phyloP scores from a whole-genome alignment of 1,140 invertebrate genomes.

The Brevipalpus yothersi region DNA sequence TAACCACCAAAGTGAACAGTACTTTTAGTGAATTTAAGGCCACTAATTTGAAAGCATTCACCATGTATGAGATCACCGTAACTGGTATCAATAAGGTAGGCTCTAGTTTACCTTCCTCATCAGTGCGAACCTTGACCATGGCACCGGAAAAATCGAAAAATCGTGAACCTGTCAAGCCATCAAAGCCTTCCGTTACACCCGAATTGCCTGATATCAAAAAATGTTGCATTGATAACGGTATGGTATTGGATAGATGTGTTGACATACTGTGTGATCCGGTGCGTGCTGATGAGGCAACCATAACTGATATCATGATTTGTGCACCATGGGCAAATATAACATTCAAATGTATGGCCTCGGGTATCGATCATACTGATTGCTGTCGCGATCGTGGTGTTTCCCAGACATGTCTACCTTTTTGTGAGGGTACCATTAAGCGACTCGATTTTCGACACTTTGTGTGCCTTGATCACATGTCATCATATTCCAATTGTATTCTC shows the following conservation, averaged over 20 bases:
- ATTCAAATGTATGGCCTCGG: slow-evolving; percentile 42
- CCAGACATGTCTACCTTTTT: slow-evolving; percentile 36
- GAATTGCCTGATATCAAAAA: slow-evolving; percentile 23
- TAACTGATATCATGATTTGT: slow-evolving; percentile 55
- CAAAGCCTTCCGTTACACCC: background rate
- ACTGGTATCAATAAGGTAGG: slow-evolving; percentile 43
- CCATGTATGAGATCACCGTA: slow-evolving; percentile 46
- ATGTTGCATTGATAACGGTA: slow-evolving; percentile 44
- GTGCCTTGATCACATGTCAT: slow-evolving; percentile 48
- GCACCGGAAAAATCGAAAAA: background rate
- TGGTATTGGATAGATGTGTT: slow-evolving; percentile 41
- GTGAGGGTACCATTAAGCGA: slow-evolving; percentile 33
- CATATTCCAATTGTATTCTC: slow-evolving; percentile 48
- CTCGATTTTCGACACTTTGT: slow-evolving; percentile 40
- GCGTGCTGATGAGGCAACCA: slow-evolving; percentile 28
- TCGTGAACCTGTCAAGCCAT: background rate
- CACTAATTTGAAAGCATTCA: slow-evolving; percentile 31
- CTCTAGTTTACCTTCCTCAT: slow-evolving; percentile 40
- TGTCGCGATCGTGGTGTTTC: slow-evolving; percentile 44
- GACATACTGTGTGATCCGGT: slow-evolving; percentile 50
- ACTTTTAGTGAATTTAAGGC: slow-evolving; percentile 31
- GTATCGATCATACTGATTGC: slow-evolving; percentile 35
- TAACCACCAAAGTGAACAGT: slow-evolving; percentile 23
- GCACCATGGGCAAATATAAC: slow-evolving; percentile 48
- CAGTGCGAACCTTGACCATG: slow-evolving; percentile 34